phyloP scores from a whole-genome alignment of 2,113 vertebrate genomes.

The Seriola quinqueradiata region DNA sequence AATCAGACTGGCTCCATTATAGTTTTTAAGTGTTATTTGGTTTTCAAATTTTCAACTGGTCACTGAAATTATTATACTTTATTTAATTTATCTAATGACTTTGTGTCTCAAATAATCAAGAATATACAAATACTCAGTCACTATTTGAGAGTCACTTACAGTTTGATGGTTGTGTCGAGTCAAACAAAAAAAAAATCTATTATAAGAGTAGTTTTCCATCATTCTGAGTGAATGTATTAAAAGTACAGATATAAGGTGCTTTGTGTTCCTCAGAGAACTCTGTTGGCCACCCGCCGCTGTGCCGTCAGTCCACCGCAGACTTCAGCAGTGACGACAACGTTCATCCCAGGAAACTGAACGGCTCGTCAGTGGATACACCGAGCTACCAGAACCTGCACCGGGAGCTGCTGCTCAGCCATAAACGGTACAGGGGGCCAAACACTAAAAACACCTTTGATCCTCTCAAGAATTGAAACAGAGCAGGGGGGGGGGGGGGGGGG shows the following conservation, averaged over 20 bases:
- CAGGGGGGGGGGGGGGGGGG: neutral
- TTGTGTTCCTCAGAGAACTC: constrained; percentile 65
- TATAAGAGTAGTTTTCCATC: neutral
- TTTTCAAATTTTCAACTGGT: neutral
- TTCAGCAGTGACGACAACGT: constrained; percentile 50
- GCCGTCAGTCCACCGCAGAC: constrained; percentile 53
- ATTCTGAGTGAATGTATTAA: neutral
- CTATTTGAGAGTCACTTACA: too few relatives aligned
- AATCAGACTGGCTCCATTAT: neutral
- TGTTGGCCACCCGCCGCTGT: neutral
- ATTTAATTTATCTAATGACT: too few relatives aligned
- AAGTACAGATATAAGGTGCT: neutral
- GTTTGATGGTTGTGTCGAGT: neutral
- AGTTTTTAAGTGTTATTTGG: neutral
- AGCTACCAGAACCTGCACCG: constrained; percentile 83
- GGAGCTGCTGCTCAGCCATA: constrained; percentile 87
- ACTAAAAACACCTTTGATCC: neutral
- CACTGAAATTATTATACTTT: neutral
- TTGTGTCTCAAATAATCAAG: neutral
- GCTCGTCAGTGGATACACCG: constrained; percentile 71
- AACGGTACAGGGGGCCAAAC: constrained; percentile 72
- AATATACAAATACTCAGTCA: neutral
- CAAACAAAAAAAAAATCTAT: neutral
- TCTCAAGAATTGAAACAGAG: neutral
- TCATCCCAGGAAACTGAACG: constrained; percentile 78